phyloP scores from a whole-genome alignment of 2,888 invertebrate genomes.

The Osedax fenrisi region DNA sequence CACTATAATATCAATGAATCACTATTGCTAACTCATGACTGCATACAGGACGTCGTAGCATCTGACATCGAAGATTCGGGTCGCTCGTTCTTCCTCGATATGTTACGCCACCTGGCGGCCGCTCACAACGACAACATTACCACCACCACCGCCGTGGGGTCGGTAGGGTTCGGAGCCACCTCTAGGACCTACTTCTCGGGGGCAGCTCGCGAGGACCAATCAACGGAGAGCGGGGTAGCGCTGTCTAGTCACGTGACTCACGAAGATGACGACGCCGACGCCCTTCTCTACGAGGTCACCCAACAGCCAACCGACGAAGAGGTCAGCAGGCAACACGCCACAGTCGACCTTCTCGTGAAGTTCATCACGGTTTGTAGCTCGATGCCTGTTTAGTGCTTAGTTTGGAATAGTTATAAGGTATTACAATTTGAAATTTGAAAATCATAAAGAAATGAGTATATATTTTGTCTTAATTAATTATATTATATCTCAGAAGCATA shows the following conservation, averaged over 20 bases:
- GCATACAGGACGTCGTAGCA: constrained; percentile 28
- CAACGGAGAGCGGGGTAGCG: constrained; percentile 34
- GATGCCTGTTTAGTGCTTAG: too few relatives aligned
- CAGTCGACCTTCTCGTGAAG: constrained; percentile 31
- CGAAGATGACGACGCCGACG: neutral
- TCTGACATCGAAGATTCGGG: constrained; percentile 30
- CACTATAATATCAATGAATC: too few relatives aligned
- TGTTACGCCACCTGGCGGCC: constrained; percentile 31
- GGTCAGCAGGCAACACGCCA: constrained; percentile 33
- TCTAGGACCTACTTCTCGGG: constrained; percentile 27
- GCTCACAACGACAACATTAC: too few relatives aligned
- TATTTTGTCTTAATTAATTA: too few relatives aligned
- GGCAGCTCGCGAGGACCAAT: constrained; percentile 33
- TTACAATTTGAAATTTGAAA: too few relatives aligned
- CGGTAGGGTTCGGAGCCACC: constrained; percentile 9
- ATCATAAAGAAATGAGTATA: too few relatives aligned
- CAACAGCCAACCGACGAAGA: constrained; percentile 31
- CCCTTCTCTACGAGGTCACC: constrained; percentile 30
- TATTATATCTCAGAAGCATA: too few relatives aligned
- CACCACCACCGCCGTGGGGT: neutral
- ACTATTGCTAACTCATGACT: too few relatives aligned
- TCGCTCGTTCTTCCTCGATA: constrained; percentile 32
- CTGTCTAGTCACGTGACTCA: constrained; percentile 9
- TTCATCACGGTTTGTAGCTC: constrained; percentile 34
- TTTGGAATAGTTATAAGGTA: too few relatives aligned